These are phyloP conservation scores for Cirrhinus mrigala DNA, from an alignment of 2,797 vertebrate species.

Conservation along the genomic window DNA sequence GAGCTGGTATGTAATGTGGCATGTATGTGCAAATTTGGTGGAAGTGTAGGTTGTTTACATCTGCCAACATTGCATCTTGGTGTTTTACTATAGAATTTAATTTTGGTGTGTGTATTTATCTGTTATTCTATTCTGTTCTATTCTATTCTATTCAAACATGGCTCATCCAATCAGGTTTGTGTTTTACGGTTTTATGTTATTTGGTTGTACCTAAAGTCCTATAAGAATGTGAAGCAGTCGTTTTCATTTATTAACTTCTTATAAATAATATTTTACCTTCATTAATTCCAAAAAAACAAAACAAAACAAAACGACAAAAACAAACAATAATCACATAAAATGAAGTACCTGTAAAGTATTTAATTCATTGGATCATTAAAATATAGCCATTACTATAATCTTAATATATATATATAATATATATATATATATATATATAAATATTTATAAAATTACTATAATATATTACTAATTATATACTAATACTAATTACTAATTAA, in stretches of 20 bases:
- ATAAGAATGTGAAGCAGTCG: background rate
- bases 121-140: conserved; percentile 2
- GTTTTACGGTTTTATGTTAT: background rate
- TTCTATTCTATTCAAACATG: background rate
- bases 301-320: background rate
- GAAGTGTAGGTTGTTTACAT: background rate
- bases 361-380: background rate
- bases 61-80: background rate
- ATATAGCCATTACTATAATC: background rate
- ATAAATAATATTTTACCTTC: background rate
- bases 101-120: background rate
- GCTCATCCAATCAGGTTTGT: background rate
- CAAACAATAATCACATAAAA: background rate
- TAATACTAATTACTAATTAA: no score
- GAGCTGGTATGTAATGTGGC: background rate
- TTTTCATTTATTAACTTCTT: background rate
- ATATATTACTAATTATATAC: no score
- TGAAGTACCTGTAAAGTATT: background rate
- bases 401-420: background rate
- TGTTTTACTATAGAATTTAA: background rate
- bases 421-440: no score
- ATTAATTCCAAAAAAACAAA: background rate
- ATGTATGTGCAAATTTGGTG: background rate
- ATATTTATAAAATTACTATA: no score
- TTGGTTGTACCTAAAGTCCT: background rate